Base-by-base conservation (phyloP, 2,797 vertebrate genomes). In the Amblyraja radiata region DNA sequence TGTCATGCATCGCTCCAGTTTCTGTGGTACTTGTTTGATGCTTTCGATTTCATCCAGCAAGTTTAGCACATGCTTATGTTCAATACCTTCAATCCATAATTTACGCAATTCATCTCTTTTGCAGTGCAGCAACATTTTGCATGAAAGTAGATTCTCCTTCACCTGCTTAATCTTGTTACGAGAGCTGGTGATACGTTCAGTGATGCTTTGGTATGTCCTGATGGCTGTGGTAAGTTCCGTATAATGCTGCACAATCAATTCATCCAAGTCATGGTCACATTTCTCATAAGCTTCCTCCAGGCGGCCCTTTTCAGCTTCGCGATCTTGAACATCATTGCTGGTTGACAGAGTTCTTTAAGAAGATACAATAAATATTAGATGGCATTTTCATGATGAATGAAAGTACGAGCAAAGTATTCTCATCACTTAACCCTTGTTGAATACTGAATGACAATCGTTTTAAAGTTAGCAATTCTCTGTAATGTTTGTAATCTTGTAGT, bases 161-260 rank as follows among this genome's bases (percentile, higher is more conserved):
- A 99, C 99, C 97, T 99, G 98, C 94, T 98, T 99, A 94, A 99
- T 99, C 95, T 99, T 99, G 95, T 99, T 99, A 74, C 98, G 97
- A 0, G 99, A 99, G 96, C 95, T 99, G 95, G 98, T 99, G 96
- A 99, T 99, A 93, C 98, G 98, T 95, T 99, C 98, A 0, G 99
- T 99, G 96, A 99, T 99, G 96, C 98, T 99, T 96, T 99, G 98
- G 96, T 99, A 99, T 0, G 98, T 99, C 95, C 97, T 96, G 94
- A 99, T 99, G 68, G 99, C 99, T 0, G 99, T 99, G n/a, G 98
- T 99, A 74, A 99, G 95, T 93, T 99, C 99, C 0, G 98, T 98
- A 94, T 99, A 99, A 95, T 99, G 98, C 95, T 99, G 98, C 74
- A 99, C 98, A 0, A 99, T 99, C 94, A 98, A 95, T 93, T 98